Evolutionary conservation across 2,888 invertebrate genomes (phyloP).

Genomic region (Gerris lacustris): DNA sequence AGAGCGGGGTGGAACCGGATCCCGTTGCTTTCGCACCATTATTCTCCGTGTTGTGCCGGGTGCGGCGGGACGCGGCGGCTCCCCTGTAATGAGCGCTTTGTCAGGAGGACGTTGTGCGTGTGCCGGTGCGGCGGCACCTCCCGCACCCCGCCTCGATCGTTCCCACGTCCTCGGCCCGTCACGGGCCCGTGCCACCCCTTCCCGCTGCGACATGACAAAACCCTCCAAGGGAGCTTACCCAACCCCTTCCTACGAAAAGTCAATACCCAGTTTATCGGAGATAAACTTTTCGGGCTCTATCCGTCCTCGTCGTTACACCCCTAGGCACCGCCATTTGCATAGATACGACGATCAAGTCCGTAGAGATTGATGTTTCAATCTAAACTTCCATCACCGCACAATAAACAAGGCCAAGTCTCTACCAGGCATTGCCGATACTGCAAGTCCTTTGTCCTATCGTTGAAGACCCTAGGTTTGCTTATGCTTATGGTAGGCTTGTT

Average conservation of each 20-base stretch:
- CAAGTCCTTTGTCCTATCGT: no score
- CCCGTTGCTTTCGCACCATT: background rate
- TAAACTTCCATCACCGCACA: no score
- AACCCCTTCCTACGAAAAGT: background rate
- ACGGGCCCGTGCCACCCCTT: background rate
- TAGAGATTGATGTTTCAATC: no score
- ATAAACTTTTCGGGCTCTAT: background rate
- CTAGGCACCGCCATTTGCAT: background rate
- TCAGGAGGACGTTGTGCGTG: background rate
- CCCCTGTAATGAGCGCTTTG: background rate
- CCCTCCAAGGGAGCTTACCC: background rate
- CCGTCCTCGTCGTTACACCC: no score
- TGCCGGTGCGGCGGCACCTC: background rate
- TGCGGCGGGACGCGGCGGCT: background rate
- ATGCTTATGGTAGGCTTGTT: no score
- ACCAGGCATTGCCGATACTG: no score
- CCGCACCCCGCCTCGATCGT: background rate
- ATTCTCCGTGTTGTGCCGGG: no score
- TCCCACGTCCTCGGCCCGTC: background rate
- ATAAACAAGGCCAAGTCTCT: no score
- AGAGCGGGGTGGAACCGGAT: background rate
- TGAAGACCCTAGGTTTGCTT: no score
- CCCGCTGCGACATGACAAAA: background rate
- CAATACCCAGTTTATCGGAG: constrained; percentile 3
- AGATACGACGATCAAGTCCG: background rate